Evolutionary conservation across 2,888 invertebrate species (phyloP).

Genomic region (Drosophila macrospina): DNA sequence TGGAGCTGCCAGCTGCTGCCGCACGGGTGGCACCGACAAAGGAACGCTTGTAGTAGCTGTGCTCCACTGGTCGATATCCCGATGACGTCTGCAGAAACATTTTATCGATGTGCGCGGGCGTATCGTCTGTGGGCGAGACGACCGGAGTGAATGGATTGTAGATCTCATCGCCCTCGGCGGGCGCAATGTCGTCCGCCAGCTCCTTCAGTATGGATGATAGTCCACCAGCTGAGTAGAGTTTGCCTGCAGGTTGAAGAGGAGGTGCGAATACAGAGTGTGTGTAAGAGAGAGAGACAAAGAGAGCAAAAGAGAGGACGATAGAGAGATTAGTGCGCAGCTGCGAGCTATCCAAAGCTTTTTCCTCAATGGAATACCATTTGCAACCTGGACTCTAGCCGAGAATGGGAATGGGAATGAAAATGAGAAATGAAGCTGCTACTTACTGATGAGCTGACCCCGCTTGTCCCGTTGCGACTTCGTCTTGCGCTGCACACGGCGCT

Average conservation of each 20-base stretch:
- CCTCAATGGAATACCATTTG: constrained; percentile 43
- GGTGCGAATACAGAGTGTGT: not conserved
- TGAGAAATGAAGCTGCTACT: constrained; percentile 50
- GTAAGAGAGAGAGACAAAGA: constrained; percentile 9
- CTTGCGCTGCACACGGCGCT: constrained; percentile 85
- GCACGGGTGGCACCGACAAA: constrained; percentile 74
- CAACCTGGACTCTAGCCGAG: constrained; percentile 3
- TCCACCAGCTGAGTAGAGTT: constrained; percentile 84
- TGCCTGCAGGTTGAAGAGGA: constrained; percentile 70
- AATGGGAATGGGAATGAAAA: not conserved
- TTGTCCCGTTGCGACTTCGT: constrained; percentile 85
- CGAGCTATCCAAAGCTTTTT: constrained; percentile 51
- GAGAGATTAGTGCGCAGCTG: constrained; percentile 49
- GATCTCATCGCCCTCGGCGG: constrained; percentile 85
- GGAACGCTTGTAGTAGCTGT: constrained; percentile 85
- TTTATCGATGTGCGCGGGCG: constrained; percentile 85
- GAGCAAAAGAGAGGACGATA: constrained; percentile 1
- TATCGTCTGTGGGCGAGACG: constrained; percentile 85
- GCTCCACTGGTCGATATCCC: constrained; percentile 85
- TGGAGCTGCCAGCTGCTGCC: constrained; percentile 34
- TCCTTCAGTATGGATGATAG: constrained; percentile 85
- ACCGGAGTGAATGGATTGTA: constrained; percentile 86
- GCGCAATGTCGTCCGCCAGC: constrained; percentile 85
- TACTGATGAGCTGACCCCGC: constrained; percentile 84
- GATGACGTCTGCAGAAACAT: constrained; percentile 86